Evolutionary conservation across 2,113 vertebrate genomes (phyloP).

Genomic region (Raja brachyura): DNA sequence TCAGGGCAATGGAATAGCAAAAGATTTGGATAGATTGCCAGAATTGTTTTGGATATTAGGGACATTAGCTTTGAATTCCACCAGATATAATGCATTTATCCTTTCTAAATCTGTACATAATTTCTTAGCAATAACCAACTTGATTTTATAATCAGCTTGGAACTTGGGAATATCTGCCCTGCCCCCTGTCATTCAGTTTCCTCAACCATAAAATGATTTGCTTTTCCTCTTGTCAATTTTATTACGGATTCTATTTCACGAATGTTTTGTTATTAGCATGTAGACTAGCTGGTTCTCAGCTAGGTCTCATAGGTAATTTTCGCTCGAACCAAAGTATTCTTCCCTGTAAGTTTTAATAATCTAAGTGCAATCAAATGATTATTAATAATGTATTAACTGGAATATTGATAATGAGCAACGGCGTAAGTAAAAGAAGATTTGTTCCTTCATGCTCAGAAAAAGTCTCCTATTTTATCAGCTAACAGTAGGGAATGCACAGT

Average conservation of each 20-base stretch:
- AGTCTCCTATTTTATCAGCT: not conserved
- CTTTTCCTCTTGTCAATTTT: not conserved
- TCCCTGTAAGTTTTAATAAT: not conserved
- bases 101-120: not conserved
- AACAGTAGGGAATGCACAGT: not conserved
- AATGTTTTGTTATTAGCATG: not conserved
- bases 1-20: not conserved
- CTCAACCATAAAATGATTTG: not conserved
- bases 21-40: not conserved
- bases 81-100: not conserved
- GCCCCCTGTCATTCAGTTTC: not conserved
- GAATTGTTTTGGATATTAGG: not conserved
- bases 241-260: not conserved
- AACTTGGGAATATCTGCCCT: not conserved
- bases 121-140: not conserved
- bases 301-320: not conserved
- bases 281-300: not conserved
- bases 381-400: not conserved
- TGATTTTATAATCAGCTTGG: not conserved
- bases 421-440: too few species aligned
- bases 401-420: too few species aligned
- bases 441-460: not conserved
- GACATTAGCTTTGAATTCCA: not conserved
- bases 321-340: not conserved
- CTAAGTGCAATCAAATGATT: not conserved